Base-by-base conservation (phyloP, 2,113 vertebrate genomes). In the Naja naja region DNA sequence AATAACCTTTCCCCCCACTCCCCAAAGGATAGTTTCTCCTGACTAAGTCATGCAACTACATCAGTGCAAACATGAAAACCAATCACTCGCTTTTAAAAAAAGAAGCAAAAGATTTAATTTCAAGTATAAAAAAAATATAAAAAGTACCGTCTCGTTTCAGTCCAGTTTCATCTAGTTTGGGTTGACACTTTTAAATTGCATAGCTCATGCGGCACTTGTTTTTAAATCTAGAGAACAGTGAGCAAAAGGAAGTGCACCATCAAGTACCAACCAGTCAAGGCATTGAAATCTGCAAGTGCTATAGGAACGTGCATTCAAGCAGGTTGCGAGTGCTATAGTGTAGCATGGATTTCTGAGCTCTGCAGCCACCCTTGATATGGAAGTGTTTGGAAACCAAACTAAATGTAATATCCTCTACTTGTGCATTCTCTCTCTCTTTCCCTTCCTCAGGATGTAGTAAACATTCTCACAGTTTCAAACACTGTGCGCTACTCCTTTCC, bases 11-110 rank as follows among this genome's bases (percentile, higher is more conserved):
- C 98, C 97, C 97, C 97, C 98, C 97, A 97, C 97, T 98, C 64
- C 12, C 27, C 10, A 98, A 98, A 99, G 99, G 98, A 98, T 98
- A 99, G 98, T 98, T 98, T 97, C 98, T 98, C 98, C 96, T 96
- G 98, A 98, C 98, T 99, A 98, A 98, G 89, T 98, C 98, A 98
- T 98, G 98, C 98, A 99, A 99, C 98, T 99, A 98, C 97, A 99
- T 99, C 99, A 99, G 99, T 99, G 99, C 99, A 99, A 99, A 99
- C 98, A 97, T 99, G 98, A 98, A 98, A 99, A 98, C 97, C 98
- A 99, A 99, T 98, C 99, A 98, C 99, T 98, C 98, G 98, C 99
- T 99, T 97, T 99, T 90, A n/a, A 98, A 98, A 99, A 98, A 98
- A 98, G 97, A 99, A 99, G 98, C 99, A 99, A 99, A 99, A 98